Evolutionary conservation across 2,797 vertebrate genomes (phyloP).

Genomic region (Nannoperca obscura): DNA sequence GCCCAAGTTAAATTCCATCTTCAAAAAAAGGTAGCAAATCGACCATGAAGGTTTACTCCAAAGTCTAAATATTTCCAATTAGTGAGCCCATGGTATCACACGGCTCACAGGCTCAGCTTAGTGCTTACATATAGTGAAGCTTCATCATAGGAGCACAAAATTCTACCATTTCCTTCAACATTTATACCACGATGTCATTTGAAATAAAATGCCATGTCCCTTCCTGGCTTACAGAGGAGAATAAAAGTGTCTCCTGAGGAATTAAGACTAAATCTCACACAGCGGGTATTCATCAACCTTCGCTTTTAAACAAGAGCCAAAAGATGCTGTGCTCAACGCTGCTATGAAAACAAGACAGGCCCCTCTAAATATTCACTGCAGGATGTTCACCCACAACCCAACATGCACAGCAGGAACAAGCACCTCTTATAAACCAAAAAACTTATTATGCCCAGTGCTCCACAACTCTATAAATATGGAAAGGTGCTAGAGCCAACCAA

Average conservation of each 20-base stretch:
- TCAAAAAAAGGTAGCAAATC: neutral
- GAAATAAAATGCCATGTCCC: slow-evolving; percentile 24
- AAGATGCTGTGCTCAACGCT: slow-evolving; percentile 52
- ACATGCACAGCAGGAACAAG: slow-evolving; percentile 59
- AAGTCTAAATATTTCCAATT: neutral
- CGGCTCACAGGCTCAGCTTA: neutral
- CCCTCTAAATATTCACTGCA: slow-evolving; percentile 68
- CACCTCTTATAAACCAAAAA: slow-evolving; percentile 38
- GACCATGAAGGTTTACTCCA: neutral
- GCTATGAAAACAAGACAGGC: slow-evolving; percentile 62
- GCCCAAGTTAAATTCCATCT: too few species aligned
- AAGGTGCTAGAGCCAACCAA: slow-evolving; percentile 35
- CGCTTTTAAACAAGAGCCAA: slow-evolving; percentile 60
- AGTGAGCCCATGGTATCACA: neutral
- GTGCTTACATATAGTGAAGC: neutral
- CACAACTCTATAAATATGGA: slow-evolving; percentile 57
- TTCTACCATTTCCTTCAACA: neutral
- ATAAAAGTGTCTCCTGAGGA: slow-evolving; percentile 60
- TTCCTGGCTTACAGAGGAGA: slow-evolving; percentile 16
- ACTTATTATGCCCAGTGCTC: slow-evolving; percentile 44
- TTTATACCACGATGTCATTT: neutral
- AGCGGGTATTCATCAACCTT: slow-evolving; percentile 46
- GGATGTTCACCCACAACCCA: slow-evolving; percentile 29
- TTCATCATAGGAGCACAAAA: neutral
- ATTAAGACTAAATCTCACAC: slow-evolving; percentile 55